Evolutionary conservation across 2,888 invertebrate species (phyloP), one percentile per base, ranked within the genome.

Genomic region (Ormyrus pomaceus): DNA sequence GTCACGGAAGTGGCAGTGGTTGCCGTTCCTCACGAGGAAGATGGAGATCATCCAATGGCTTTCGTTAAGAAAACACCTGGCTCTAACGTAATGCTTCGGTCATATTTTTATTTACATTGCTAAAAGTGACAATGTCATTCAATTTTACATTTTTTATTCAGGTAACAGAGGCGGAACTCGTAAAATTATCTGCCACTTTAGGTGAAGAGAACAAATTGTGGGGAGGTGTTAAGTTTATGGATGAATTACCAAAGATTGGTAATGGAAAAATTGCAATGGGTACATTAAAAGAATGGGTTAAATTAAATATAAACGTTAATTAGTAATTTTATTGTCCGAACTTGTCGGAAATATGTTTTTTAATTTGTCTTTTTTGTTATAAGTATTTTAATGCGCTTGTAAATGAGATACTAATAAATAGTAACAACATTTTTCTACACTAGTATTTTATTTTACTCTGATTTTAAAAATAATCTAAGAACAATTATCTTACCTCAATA

Each of bases 1-100:
- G 84, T 88, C 1, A n/a, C 56, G n/a, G 86, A 86, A 69, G 85
- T 81, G 34, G 86, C 82, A 19, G 86, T 87, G 3, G 83, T 86
- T 5, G 84, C 85, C 4, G 79, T 83, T 59, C 85, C 87, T 45
- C 83, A 85, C 66, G 62, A 59, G 5, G 48, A 75, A 56, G 86
- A 86, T 73, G 82, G 77, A n/a, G 86, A 46, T 34, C 84, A 84
- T 62, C 86, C 86, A 6, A 80, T 86, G n/a, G 87, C 86, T 9
- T 86, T 87, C 55, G 83, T 87, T 9, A 72, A 71, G 2, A 84
- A 75, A 76, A 51, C 11, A 3, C 79, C 79, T 9, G 81, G 73
- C n/a, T 66, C 77, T 58, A 34, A 84, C 62, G 85, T 85, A 81
- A 64, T 5, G 19, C 34, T 34, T 3, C 8, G 11, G 11, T 5